Percentiles rank a stretch among this genome's conserved stretches.
Conservation (phyloP, 2,888 invertebrate genomes). For the Hirtodrosophila duncani region DNA sequence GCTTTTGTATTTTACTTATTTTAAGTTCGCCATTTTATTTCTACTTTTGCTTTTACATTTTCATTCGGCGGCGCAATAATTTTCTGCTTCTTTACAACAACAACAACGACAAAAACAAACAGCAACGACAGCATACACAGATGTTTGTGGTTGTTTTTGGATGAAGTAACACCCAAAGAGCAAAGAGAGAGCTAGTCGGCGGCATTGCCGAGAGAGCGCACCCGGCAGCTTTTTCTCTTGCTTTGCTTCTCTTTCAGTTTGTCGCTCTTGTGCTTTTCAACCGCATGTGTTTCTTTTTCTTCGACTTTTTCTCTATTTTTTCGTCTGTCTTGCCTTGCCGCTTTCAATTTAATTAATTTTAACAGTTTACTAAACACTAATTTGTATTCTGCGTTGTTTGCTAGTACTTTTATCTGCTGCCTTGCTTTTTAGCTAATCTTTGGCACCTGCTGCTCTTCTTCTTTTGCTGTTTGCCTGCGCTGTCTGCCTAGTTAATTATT, state of each 20-base stretch:
- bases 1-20: slow-evolving; percentile 4
- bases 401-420: slow-evolving; percentile 6
- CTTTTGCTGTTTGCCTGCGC: slow-evolving; percentile 2
- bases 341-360: slow-evolving; percentile 23
- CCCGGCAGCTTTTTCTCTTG: neutral
- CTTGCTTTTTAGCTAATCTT: slow-evolving; percentile 21
- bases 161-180: slow-evolving; percentile 1
- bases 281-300: slow-evolving; percentile 23
- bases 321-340: slow-evolving; percentile 6
- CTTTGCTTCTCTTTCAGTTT: slow-evolving; percentile 10
- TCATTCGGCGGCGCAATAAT: slow-evolving; percentile 68
- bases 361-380: neutral
- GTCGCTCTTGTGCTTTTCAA: slow-evolving; percentile 22
- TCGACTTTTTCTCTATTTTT: slow-evolving; percentile 5
- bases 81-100: slow-evolving; percentile 60
- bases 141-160: slow-evolving; percentile 2
- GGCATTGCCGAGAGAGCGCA: too few species aligned
- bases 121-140: neutral
- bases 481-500: slow-evolving; percentile 29
- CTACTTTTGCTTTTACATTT: slow-evolving; percentile 62
- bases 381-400: slow-evolving; percentile 26
- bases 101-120: slow-evolving; percentile 12
- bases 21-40: slow-evolving; percentile 53
- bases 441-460: neutral
- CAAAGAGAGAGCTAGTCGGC: too few species aligned